Conservation (phyloP, 1,140 invertebrate species). For the Drosophila novamexicana region DNA sequence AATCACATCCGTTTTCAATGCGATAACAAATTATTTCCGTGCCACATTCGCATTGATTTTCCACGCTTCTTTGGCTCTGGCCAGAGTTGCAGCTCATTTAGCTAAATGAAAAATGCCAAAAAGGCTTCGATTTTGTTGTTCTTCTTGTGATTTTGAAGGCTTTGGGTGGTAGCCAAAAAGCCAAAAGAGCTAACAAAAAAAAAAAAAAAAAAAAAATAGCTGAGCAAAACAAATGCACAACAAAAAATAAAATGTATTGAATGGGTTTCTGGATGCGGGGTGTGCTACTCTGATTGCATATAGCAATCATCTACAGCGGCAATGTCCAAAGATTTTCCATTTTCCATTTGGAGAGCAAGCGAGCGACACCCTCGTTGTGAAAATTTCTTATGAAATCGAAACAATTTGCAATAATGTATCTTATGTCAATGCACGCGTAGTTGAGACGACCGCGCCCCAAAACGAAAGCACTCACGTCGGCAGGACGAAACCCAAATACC, state of each 20-base stretch:
- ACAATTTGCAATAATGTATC: constrained; percentile 83
- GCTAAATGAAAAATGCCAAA: constrained; percentile 66
- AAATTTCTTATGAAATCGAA: constrained; percentile 79
- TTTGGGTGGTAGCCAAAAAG: constrained; percentile 65
- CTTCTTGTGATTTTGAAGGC: constrained; percentile 31
- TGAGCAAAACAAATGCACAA: constrained; percentile 68
- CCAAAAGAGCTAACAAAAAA: constrained; percentile 6
- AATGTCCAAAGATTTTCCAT: constrained; percentile 51
- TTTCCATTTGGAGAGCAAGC: no score
- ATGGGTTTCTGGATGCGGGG: not conserved
- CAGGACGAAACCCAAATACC: no score
- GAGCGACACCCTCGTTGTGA: constrained; percentile 38
- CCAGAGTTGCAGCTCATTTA: constrained; percentile 58
- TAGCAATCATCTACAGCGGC: constrained; percentile 47
- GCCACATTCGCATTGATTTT: constrained; percentile 68
- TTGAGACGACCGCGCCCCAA: not conserved
- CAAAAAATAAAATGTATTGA: constrained; percentile 70
- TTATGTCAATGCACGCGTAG: constrained; percentile 74
- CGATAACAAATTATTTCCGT: constrained; percentile 74
- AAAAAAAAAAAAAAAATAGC: constrained; percentile 20
- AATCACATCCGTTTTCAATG: constrained; percentile 59
- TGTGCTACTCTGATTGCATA: constrained; percentile 61
- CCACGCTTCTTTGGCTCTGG: constrained; percentile 7
- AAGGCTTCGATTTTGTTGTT: constrained; percentile 37
- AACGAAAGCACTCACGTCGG: not conserved